A percentile compares a stretch with the other conserved stretches of the same genome.
Evolutionary conservation across 2,113 vertebrate species (phyloP).

Genomic region (Meriones unguiculatus): DNA sequence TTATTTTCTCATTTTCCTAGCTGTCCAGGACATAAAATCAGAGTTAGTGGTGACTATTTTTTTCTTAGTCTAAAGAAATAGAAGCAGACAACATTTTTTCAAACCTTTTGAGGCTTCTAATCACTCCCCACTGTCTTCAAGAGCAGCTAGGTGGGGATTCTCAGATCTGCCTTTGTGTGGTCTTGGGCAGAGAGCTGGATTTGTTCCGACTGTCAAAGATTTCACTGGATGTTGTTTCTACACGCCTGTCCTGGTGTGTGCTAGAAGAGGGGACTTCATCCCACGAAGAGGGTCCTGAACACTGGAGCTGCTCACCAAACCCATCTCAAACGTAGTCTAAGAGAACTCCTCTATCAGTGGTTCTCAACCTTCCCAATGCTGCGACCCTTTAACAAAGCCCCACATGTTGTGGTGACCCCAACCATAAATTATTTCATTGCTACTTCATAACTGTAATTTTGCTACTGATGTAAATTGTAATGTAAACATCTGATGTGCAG

Average conservation of each 20-base stretch:
- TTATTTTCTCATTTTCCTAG: conserved; percentile 42
- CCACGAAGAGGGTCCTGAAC: neutral
- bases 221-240: neutral
- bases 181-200: neutral
- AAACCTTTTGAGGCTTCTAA: conserved; percentile 21
- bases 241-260: no score
- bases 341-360: neutral
- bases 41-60: neutral
- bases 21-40: fast-evolving
- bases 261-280: neutral
- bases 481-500: neutral
- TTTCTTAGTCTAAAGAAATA: neutral
- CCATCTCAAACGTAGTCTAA: no score
- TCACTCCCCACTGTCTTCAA: neutral
- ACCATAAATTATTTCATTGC: neutral
- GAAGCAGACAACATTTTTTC: conserved; percentile 19
- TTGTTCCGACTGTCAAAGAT: neutral
- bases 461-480: neutral
- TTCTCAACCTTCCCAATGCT: neutral
- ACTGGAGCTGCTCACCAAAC: fast-evolving
- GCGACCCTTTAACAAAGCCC: no score
- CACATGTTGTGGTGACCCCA: neutral
- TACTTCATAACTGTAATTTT: neutral
- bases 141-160: neutral
- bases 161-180: neutral